A percentile compares a stretch with the other conserved stretches of the same genome.
Conservation (phyloP, 2,797 vertebrate genomes). For the Morelia viridis region DNA sequence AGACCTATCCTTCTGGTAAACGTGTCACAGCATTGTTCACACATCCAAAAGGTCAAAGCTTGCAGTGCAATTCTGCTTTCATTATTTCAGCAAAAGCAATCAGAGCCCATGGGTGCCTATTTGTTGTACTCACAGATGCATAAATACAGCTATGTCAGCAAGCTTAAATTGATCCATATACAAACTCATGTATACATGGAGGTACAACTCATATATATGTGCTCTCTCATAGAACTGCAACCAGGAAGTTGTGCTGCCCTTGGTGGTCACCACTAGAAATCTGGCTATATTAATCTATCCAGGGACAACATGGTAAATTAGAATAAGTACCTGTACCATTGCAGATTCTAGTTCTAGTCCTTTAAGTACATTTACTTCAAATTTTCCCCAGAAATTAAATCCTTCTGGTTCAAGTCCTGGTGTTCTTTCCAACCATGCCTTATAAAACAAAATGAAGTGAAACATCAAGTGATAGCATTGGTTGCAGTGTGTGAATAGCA, state of each 20-base stretch:
- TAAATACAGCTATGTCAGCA: neutral
- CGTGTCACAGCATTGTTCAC: neutral
- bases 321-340: conserved; percentile 81
- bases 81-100: neutral
- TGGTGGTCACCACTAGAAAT: neutral
- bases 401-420: conserved; percentile 87
- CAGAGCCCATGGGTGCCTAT: neutral
- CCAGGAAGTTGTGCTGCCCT: neutral
- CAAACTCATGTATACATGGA: neutral
- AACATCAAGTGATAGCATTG: neutral
- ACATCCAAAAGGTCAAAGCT: neutral
- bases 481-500: neutral
- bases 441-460: conserved; percentile 32
- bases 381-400: conserved; percentile 94
- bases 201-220: neutral
- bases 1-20: neutral
- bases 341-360: conserved; percentile 82
- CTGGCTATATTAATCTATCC: neutral
- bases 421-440: conserved; percentile 98
- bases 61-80: neutral
- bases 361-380: conserved; percentile 86
- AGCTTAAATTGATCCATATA: neutral
- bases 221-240: neutral
- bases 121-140: neutral
- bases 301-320: neutral